These are phyloP conservation scores for Catharus bicknelli DNA, from an alignment of 2,113 vertebrate genomes.

Conservation along the genomic window DNA sequence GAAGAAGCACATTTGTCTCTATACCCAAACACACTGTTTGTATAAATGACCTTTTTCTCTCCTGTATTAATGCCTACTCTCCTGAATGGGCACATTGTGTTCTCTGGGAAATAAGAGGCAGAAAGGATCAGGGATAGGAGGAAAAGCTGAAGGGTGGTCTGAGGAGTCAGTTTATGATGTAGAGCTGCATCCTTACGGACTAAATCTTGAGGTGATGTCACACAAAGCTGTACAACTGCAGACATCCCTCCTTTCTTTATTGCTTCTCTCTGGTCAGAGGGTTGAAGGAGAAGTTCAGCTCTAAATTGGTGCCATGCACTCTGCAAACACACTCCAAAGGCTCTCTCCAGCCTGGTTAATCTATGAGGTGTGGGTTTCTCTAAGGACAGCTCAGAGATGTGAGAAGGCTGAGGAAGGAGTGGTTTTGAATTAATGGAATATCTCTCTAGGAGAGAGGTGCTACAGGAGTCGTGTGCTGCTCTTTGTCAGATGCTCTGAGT, in stretches of 20 bases:
- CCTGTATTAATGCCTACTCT: not conserved
- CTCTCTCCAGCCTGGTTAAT: not conserved
- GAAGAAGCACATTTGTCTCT: not conserved
- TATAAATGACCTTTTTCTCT: not conserved
- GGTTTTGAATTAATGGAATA: not conserved
- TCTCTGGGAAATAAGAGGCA: not conserved
- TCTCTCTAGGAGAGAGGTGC: not conserved
- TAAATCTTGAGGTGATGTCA: not conserved
- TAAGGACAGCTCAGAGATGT: not conserved
- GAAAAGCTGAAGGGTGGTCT: not conserved
- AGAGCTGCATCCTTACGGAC: not conserved
- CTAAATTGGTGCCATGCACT: not conserved
- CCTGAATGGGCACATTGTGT: not conserved
- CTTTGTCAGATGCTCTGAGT: not conserved
- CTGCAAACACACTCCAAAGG: not conserved
- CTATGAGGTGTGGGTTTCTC: not conserved
- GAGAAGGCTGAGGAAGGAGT: not conserved
- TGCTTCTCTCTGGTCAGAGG: not conserved
- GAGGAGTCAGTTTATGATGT: not conserved
- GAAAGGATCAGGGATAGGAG: not conserved
- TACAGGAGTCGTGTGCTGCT: not conserved
- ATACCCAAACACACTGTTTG: not conserved
- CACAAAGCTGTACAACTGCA: not conserved
- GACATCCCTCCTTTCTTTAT: not conserved
- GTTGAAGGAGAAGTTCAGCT: slow-evolving; percentile 17